Percentiles rank a stretch among this genome's conserved stretches.
Evolutionary conservation across 2,113 vertebrate species (phyloP).

Genomic region (Triplophysa siluroides): DNA sequence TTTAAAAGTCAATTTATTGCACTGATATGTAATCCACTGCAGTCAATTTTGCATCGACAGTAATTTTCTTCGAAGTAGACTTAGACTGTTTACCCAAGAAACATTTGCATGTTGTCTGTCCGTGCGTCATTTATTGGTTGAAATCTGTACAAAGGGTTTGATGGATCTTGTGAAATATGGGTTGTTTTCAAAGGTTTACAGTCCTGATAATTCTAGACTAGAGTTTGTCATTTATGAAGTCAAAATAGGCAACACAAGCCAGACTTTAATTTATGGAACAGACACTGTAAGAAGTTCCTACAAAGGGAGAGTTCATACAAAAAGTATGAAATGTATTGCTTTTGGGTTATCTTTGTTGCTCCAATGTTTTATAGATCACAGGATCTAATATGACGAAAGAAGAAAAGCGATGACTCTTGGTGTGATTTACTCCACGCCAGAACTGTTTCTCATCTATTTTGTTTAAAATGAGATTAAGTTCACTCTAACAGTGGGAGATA

Average conservation of each 20-base stretch:
- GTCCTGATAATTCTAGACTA: too few species aligned
- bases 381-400: not conserved
- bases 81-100: too few species aligned
- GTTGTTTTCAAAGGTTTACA: too few species aligned
- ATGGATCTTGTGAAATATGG: too few species aligned
- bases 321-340: not conserved
- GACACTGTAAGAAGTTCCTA: not conserved
- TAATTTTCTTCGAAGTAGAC: too few species aligned
- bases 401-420: not conserved
- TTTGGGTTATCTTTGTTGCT: not conserved
- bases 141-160: too few species aligned
- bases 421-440: not conserved
- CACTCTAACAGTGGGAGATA: conserved; percentile 7
- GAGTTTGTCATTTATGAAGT: too few species aligned
- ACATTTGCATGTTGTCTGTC: too few species aligned
- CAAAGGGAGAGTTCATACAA: not conserved
- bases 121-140: too few species aligned
- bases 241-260: not conserved
- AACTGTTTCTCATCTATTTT: not conserved
- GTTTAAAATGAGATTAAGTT: conserved; percentile 1
- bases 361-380: conserved; percentile 1
- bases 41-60: too few species aligned
- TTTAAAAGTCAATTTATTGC: too few species aligned
- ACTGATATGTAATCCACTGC: too few species aligned
- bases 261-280: not conserved